Evolutionary conservation across 2,113 vertebrate genomes (phyloP), one percentile per base, ranked within the genome.

Genomic region (Nycticorax nycticorax): DNA sequence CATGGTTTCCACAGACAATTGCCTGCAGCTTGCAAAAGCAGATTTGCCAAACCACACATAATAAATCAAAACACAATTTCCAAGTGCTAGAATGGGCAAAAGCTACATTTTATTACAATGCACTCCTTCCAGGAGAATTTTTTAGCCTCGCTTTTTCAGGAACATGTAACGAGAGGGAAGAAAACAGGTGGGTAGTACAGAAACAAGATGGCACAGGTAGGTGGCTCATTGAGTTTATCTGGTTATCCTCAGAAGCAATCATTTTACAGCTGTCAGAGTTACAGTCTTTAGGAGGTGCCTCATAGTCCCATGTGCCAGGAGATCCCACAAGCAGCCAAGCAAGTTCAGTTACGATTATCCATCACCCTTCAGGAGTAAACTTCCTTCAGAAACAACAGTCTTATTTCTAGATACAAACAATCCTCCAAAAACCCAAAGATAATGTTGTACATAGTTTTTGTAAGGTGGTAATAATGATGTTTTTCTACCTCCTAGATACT

Each of bases 31-130:
- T 91, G 53, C 68, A 89, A 88, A 92, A 84, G 62, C 72, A 59
- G 86, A 84, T 96, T 95, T 89, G 83, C 95, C 93, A 94, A 97
- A 89, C 92, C 95, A 96, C 95, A 95, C 48, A 6, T 82, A 69
- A 88, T 92, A 95, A 97, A 96, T 97, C 95, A 93, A 82, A 97
- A 94, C 67, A 89, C 83, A 78, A 85, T 97, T 97, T 97, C 88
- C 68, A 83, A 93, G 85, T n/a, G 43, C 78, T 90, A 89, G 76
- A 86, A 86, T 0, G 16, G 56, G 55, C 45, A 84, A 93, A 88
- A 82, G 30, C 68, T 95, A n/a, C 32, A 16, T 78, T 64, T 82
- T 94, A 47, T 73, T 93, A 33, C 37, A 82, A 64, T 35, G 33
- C 11, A 15, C 23, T 72, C 19, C 66, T 89, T 84, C 79, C 71